Evolutionary conservation across 92 coral and sea anemone species (phyloP).

Genomic region (Muricea muricata): DNA sequence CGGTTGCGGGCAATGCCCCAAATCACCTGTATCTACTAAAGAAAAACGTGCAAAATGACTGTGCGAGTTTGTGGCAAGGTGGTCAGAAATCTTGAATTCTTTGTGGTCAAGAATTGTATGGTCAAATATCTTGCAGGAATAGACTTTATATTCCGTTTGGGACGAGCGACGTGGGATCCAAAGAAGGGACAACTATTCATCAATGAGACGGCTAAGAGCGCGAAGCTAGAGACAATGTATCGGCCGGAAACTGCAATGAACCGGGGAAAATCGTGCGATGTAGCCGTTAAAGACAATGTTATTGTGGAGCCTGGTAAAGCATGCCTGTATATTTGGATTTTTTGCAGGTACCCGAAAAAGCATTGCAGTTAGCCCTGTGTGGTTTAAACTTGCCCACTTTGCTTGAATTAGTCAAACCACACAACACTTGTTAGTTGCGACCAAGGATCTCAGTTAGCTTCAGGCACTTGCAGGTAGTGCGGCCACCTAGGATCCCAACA

Average conservation of each 20-base stretch:
- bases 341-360: no score
- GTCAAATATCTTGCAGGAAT: conserved; percentile 40
- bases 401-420: no score
- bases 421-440: no score
- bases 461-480: no score
- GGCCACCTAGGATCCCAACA: no score
- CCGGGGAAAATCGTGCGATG: neutral
- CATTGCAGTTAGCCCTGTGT: no score
- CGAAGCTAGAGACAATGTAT: conserved; percentile 1
- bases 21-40: neutral
- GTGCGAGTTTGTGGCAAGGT: conserved; percentile 24
- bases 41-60: no score
- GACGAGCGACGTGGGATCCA: conserved; percentile 33
- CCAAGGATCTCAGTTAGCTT: no score
- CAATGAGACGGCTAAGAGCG: conserved; percentile 5
- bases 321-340: no score
- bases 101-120: conserved; percentile 21
- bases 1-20: neutral
- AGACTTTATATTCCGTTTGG: conserved; percentile 29
- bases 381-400: no score
- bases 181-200: conserved; percentile 5
- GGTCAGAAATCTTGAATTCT: conserved; percentile 19
- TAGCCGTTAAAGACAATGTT: neutral
- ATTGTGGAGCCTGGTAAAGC: neutral
- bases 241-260: neutral